These are phyloP conservation scores for Panurus biarmicus DNA, from an alignment of 2,113 vertebrate genomes.

Conservation along the genomic window DNA sequence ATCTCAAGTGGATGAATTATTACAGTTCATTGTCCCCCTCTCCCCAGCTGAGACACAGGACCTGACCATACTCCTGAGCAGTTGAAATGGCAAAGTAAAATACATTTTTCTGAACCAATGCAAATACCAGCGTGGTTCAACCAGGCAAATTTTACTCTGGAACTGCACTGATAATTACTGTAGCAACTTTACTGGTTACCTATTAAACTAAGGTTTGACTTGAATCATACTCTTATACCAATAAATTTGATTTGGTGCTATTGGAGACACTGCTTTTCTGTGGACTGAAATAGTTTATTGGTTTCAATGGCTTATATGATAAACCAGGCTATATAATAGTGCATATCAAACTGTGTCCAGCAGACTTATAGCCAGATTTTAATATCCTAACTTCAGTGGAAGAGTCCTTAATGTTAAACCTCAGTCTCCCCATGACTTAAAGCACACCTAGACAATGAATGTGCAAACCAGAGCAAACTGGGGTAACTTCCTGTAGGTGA, in stretches of 20 bases:
- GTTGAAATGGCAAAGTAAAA: neutral
- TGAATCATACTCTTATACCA: neutral
- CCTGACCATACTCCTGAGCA: neutral
- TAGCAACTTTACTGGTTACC: neutral
- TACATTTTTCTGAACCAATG: neutral
- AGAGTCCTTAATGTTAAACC: neutral
- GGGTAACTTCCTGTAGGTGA: neutral
- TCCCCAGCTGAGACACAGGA: neutral
- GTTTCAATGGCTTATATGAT: neutral
- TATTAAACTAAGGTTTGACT: conserved; percentile 1
- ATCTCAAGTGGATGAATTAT: neutral
- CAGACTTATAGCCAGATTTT: neutral
- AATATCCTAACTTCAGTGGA: neutral
- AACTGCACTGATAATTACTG: neutral
- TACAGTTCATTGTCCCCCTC: neutral
- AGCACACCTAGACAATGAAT: neutral
- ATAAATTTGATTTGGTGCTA: neutral
- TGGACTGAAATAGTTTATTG: neutral
- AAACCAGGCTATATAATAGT: neutral
- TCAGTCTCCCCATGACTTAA: neutral
- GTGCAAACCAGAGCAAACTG: neutral
- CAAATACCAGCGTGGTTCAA: neutral
- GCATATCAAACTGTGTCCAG: neutral
- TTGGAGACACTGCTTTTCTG: neutral
- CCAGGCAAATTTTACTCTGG: neutral